Evolutionary conservation across 2,113 vertebrate genomes (phyloP), one percentile per base, ranked within the genome.

Genomic region (Siniperca knerii): DNA sequence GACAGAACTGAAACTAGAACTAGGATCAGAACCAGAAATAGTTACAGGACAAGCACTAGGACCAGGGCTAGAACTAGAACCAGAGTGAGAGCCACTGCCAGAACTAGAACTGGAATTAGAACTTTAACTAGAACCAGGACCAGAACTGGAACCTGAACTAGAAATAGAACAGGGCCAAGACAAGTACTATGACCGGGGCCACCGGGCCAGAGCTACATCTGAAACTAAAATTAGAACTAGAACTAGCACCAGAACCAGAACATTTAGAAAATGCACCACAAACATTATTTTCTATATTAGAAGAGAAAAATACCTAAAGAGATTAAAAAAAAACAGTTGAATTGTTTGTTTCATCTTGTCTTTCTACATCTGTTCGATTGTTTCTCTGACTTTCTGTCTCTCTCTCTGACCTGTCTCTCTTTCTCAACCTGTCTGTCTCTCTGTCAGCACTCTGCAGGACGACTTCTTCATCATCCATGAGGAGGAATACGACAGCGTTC

Each of bases 391-490:
- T 42, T 1, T 3, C 9, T 20, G 52, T 55, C 25, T 50, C 1
- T 23, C 6, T 57, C 8, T 20, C 52, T 6, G 18, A 44, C 69
- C 35, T 37, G 35, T 37, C 35, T 37, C 35, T 37, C 3, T 37
- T 5, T 37, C 35, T 37, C 35, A 8, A 1, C 2, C 18, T 37
- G 0, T 37, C 48, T 64, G 20, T 85, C 60, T 16, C 8, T 42
- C n/a, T 62, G 21, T 69, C 86, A 96, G 96, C 83, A 93, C 95
- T 3, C 85, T 97, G 50, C 96, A 97, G 87, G 97, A 97, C 2
- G 96, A 97, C 81, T 84, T 97, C 89, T 94, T 97, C 69, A 95
- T 97, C 61, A 0, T 97, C 7, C 97, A 97, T 0, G 95, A 97
- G 85, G 91, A 94, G 8, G 94, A 95, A n/a, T 97, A 97, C 0